Evolutionary conservation across 2,888 invertebrate species (phyloP).

Genomic region (Drosophila hamatofila): DNA sequence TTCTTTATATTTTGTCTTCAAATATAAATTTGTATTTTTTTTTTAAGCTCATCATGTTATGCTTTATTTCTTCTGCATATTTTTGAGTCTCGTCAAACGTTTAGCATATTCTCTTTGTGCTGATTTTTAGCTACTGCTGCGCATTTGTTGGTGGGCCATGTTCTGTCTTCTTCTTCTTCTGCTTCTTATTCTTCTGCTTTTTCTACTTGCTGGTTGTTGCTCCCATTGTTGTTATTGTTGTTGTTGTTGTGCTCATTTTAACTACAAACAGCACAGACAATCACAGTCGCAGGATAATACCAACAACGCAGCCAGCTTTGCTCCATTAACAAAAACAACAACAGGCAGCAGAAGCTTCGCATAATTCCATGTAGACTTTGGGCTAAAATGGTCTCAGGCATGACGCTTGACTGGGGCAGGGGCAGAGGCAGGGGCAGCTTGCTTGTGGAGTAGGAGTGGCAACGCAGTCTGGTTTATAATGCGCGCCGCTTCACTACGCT

Average conservation of each 20-base stretch:
- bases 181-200: constrained; percentile 26
- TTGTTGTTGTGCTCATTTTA: constrained; percentile 65
- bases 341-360: constrained; percentile 65
- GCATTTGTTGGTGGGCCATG: constrained; percentile 54
- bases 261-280: constrained; percentile 72
- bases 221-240: constrained; percentile 36
- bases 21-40: constrained; percentile 14
- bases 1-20: constrained; percentile 12
- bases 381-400: constrained; percentile 48
- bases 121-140: constrained; percentile 62
- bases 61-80: constrained; percentile 37
- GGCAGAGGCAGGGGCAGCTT: neutral
- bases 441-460: neutral
- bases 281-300: constrained; percentile 77
- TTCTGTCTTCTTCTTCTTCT: constrained; percentile 31
- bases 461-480: constrained; percentile 66
- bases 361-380: constrained; percentile 77
- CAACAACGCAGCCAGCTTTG: constrained; percentile 59
- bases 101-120: constrained; percentile 75
- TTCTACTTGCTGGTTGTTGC: constrained; percentile 42
- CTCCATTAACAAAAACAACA: constrained; percentile 76
- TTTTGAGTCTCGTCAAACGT: constrained; percentile 60
- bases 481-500: constrained; percentile 75
- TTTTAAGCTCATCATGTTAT: constrained; percentile 40
- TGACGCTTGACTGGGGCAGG: constrained; percentile 17